A percentile compares a stretch with the other conserved stretches of the same genome.
phyloP scores from a whole-genome alignment of 2,113 vertebrate species.

The Sturnira hondurensis region DNA sequence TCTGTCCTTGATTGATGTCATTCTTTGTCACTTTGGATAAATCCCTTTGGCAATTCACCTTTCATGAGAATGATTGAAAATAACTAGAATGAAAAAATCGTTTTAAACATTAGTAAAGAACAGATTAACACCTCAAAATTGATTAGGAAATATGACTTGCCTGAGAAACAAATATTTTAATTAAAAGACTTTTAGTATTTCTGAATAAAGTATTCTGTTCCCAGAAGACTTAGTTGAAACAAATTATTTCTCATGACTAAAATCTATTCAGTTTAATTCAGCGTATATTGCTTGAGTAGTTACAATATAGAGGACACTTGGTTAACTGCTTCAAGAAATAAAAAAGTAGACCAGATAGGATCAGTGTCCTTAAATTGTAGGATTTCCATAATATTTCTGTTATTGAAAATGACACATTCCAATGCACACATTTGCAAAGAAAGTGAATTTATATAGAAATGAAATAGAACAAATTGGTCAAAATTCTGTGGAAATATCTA shows the following conservation, averaged over 20 bases:
- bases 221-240: neutral
- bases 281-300: neutral
- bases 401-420: neutral
- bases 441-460: neutral
- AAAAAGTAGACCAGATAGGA: neutral
- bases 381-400: neutral
- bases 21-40: conserved; percentile 37
- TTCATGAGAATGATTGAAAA: neutral
- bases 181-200: neutral
- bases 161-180: conserved; percentile 18
- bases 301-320: neutral
- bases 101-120: conserved; percentile 15
- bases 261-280: neutral
- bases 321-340: neutral
- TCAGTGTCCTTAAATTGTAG: neutral
- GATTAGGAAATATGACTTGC: neutral
- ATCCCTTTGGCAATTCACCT: neutral
- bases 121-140: neutral
- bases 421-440: neutral
- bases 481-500: neutral
- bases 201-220: neutral
- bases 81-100: neutral
- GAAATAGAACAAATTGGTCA: neutral
- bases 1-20: neutral
- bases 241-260: neutral